These are phyloP conservation scores for Drosophila neonasuta DNA, from an alignment of 2,888 invertebrate genomes.

Conservation along the genomic window DNA sequence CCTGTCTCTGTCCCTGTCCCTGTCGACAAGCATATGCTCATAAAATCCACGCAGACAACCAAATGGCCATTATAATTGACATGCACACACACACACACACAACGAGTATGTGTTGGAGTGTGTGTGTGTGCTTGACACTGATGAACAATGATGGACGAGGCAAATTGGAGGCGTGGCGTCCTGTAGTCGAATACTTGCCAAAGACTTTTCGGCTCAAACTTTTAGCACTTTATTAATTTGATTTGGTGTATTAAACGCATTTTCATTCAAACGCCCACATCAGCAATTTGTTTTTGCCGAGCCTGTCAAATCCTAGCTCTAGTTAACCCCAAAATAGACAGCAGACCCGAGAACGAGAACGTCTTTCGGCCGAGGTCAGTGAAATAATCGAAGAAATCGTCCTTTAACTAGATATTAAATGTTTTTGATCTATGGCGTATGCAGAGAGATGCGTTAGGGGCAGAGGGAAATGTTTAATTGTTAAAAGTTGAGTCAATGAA, in stretches of 20 bases:
- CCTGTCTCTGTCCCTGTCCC: conserved; percentile 5
- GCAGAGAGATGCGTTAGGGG: too few relatives aligned
- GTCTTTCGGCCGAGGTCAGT: neutral
- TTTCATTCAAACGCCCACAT: conserved; percentile 37
- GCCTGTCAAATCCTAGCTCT: too few relatives aligned
- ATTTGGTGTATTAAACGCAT: conserved; percentile 64
- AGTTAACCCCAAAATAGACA: conserved; percentile 3
- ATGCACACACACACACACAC: conserved; percentile 10
- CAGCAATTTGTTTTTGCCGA: conserved; percentile 19
- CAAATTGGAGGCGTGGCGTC: conserved; percentile 23
- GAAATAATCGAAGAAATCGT: neutral
- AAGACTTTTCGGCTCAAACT: conserved; percentile 51
- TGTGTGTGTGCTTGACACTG: conserved; percentile 24
- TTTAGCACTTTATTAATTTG: conserved; percentile 70
- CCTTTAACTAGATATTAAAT: neutral
- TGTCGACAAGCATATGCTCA: conserved; percentile 16
- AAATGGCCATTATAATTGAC: conserved; percentile 36
- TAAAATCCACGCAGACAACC: conserved; percentile 11
- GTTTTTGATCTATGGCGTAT: neutral
- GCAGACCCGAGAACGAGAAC: neutral
- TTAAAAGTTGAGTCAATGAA: too few relatives aligned
- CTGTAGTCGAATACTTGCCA: conserved; percentile 32
- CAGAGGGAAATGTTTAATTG: too few relatives aligned
- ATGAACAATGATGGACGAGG: conserved; percentile 44
- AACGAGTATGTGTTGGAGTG: neutral